Conservation (phyloP, 1,140 invertebrate species). For the Euura lappo region DNA sequence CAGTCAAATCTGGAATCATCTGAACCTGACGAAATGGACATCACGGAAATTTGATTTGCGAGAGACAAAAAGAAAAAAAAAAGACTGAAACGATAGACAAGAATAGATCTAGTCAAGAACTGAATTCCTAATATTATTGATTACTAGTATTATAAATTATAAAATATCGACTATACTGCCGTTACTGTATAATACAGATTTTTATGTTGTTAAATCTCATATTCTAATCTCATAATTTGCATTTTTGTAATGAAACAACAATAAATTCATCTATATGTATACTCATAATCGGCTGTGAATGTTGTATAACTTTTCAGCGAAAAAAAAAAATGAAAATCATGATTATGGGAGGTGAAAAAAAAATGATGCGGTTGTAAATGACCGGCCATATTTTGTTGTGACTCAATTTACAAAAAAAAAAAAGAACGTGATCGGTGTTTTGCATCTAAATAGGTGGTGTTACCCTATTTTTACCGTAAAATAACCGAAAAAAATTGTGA, state of each 20-base stretch:
- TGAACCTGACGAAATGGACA: conserved; percentile 12
- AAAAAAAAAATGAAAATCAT: background rate
- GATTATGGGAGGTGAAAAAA: too few relatives aligned
- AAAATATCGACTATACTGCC: background rate
- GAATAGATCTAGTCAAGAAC: conserved; percentile 14
- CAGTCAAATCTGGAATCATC: conserved; percentile 3
- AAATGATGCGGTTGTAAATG: too few relatives aligned
- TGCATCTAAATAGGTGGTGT: background rate
- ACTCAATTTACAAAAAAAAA: too few relatives aligned
- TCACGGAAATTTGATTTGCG: conserved; percentile 14
- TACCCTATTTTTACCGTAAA: background rate
- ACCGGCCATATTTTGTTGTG: too few relatives aligned
- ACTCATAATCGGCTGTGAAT: background rate
- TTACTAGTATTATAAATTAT: background rate
- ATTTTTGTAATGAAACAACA: conserved; percentile 1
- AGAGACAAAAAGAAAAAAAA: conserved; percentile 9
- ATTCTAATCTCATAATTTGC: background rate
- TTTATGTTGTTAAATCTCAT: background rate
- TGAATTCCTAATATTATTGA: conserved; percentile 14
- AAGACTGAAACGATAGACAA: conserved; percentile 6
- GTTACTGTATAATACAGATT: conserved; percentile 15
- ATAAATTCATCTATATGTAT: background rate
- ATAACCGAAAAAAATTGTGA: background rate
- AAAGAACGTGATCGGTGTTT: too few relatives aligned
- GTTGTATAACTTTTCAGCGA: background rate